phyloP scores from a whole-genome alignment of 1,140 invertebrate genomes.

The Philotrypesis tridentata region DNA sequence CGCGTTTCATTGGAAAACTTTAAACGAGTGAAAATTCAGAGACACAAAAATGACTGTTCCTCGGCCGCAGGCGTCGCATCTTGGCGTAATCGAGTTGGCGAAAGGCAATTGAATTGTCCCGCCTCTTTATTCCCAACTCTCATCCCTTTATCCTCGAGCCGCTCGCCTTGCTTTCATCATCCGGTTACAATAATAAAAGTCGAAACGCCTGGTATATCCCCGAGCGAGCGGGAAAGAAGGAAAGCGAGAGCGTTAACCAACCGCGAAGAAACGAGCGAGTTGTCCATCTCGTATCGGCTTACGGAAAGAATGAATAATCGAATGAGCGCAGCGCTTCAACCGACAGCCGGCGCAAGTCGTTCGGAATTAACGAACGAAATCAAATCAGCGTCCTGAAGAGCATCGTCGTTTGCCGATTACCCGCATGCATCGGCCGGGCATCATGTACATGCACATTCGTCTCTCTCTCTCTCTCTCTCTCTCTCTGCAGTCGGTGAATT shows the following conservation, averaged over 20 bases:
- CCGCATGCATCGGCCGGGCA: constrained; percentile 52
- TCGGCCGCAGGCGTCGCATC: constrained; percentile 46
- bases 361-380: constrained; percentile 67
- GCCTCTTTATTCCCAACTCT: too few relatives aligned
- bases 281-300: too few relatives aligned
- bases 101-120: constrained; percentile 63
- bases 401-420: constrained; percentile 61
- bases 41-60: neutral
- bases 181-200: too few relatives aligned
- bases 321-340: neutral
- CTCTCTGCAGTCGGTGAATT: constrained; percentile 48
- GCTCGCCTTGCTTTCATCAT: too few relatives aligned
- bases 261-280: too few relatives aligned
- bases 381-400: constrained; percentile 55
- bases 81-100: constrained; percentile 67
- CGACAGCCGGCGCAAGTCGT: constrained; percentile 55
- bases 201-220: too few relatives aligned
- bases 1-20: too few relatives aligned
- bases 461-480: too few relatives aligned
- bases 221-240: too few relatives aligned
- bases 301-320: neutral
- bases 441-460: neutral
- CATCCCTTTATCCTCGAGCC: too few relatives aligned
- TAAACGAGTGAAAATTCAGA: too few relatives aligned
- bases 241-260: too few relatives aligned